These are phyloP conservation scores for Hippasteria phrygiana DNA, from an alignment of 53 echinoderm and acorn worm species.

Conservation along the genomic window DNA sequence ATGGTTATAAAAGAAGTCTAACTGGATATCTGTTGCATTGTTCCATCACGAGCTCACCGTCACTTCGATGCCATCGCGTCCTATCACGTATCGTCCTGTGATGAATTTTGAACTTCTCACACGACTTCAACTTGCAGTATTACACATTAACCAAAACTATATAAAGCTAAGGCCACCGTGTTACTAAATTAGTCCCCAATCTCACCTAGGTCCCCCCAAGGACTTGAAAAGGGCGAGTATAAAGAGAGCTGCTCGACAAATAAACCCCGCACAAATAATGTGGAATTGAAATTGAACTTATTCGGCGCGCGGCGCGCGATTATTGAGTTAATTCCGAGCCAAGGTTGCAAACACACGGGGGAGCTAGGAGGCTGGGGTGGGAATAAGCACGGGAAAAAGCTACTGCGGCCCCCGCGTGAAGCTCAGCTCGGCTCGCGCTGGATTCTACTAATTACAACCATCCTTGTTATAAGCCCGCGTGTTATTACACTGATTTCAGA, in stretches of 20 bases:
- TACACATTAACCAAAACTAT: not conserved
- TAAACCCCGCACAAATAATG: conserved; percentile 32
- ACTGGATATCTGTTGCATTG: too few relatives aligned
- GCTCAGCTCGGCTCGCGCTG: not conserved
- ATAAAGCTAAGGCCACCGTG: not conserved
- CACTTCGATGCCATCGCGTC: too few relatives aligned
- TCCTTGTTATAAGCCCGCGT: not conserved
- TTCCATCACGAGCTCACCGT: too few relatives aligned
- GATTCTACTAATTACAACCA: not conserved
- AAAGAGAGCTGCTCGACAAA: conserved; percentile 30
- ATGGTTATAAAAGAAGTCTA: too few relatives aligned
- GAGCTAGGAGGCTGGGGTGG: not conserved
- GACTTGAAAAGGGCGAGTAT: conserved; percentile 2
- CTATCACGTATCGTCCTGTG: too few relatives aligned
- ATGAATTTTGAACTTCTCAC: not conserved
- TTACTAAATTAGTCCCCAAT: not conserved
- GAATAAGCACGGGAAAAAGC: not conserved
- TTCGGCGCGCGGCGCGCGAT: not conserved
- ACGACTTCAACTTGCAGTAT: not conserved
- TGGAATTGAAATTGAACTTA: conserved; percentile 45
- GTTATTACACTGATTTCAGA: not conserved
- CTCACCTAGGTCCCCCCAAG: not conserved
- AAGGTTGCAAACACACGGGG: conserved; percentile 26
- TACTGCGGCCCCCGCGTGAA: not conserved
- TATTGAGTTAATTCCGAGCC: conserved; percentile 41